Evolutionary conservation across 2,113 vertebrate genomes (phyloP), one percentile per base, ranked within the genome.

Genomic region (Tautogolabrus adspersus): DNA sequence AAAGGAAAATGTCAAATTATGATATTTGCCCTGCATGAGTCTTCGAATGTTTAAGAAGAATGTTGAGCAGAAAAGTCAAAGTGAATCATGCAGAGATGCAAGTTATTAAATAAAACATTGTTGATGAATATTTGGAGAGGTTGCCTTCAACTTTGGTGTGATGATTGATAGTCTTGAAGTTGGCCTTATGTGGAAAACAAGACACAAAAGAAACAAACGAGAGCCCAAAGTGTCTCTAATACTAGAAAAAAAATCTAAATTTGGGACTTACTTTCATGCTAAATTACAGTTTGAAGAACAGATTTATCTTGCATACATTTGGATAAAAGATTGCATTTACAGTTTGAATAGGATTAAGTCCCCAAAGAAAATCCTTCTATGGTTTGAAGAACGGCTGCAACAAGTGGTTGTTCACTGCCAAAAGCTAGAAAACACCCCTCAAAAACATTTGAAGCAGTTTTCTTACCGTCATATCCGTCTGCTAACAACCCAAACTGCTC

Each of bases 401-500:
- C 69, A 85, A 73, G 57, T 87, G 67, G 21, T 40, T 16, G 46
- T 22, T 16, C 3, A 3, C 34, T 0, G 10, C 8, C 1, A 21
- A 30, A 19, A 71, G 10, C 30, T 30, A 18, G 2, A 13, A 22
- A 23, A 2, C 3, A 22, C 9, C 16, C 10, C 18, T 13, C 16
- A 21, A 38, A 23, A 23, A 26, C 8, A 23, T 46, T 13, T 1
- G 34, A 49, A 51, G 5, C 42, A 72, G 23, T 71, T 75, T 68
- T 85, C 97, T 98, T 97, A 99, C 97, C 97, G 94, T 97, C 96
- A 88, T 96, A 95, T 94, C 93, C 93, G 8, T 94, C 92, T 90
- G 97, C 96, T 92, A 99, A 96, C 90, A 98, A 95, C 89, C 98
- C 98, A 95, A 99, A 99, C 89, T 97, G 96, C 93, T 98, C 97